Base-by-base conservation (phyloP, 2,797 vertebrate genomes). In the Danio albolineatus region DNA sequence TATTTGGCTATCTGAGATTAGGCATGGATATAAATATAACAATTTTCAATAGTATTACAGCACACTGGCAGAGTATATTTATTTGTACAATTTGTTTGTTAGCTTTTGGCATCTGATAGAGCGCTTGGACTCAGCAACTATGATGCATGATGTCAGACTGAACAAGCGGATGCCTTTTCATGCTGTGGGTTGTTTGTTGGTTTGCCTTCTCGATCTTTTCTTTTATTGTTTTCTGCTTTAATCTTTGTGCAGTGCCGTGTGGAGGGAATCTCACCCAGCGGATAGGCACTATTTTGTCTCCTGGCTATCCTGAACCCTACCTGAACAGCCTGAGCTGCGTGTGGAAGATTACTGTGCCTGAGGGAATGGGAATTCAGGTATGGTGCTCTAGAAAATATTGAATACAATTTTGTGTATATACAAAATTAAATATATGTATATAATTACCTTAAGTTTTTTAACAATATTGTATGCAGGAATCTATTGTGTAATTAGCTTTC, bases 281-380 rank as follows among this genome's bases (percentile, higher is more conserved):
- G 67, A 99, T 94, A 57, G 96, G 98, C 14, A 98, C 98, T 88
- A 97, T 99, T 89, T 92, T 99, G 78, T 98, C 98, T 49, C 98
- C 98, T 0, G 98, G 98, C 19, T 99, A 98, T 87, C 98, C 98
- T 0, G 98, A 99, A 87, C 97, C 98, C 0, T 99, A 99, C 91
- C 95, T 99, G 75, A 99, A 99, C 89, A 97, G 96, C 87, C 95
- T 99, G 87, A 99, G 98, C 93, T 99, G 98, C 7, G 96, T 99
- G 54, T 99, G 98, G 98, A 99, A 96, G 91, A 99, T 99, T 87
- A 94, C 95, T 0, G 98, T 99, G 67, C 98, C 97, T 0, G 98
- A 99, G 84, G 98, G 98, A 71, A 97, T 97, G 0, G 98, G 98
- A 86, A 98, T 99, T 74, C 97, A 99, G 97, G 98, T 99, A 93